Evolutionary conservation across 2,797 vertebrate species (phyloP), one percentile per base, ranked within the genome.

Genomic region (Pangasius larnaudii): DNA sequence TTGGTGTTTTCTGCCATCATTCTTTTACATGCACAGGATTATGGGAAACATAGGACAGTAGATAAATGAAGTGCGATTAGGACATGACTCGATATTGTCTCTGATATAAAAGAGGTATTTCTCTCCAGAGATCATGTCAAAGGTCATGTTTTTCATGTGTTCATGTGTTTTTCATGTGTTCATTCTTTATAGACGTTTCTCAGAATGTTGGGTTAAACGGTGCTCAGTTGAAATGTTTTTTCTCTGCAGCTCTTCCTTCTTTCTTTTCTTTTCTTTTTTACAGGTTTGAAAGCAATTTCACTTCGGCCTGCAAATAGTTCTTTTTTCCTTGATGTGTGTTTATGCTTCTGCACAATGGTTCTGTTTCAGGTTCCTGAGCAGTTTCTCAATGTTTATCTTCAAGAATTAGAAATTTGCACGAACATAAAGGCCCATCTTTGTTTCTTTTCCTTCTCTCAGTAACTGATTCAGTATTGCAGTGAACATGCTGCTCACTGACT

Each of bases 351-450:
- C 88, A 94, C 91, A 92, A 84, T 91, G 87, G 86, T 82, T 90
- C 72, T 90, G 90, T 93, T 92, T 92, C 85, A 92, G 88, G 91
- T 87, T 90, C 91, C 82, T 51, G 72, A 59, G 87, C 87, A 88
- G 87, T 92, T 91, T 84, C 88, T 91, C 85, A 77, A 77, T 90
- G 94, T 93, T 93, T 93, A 90, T 91, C 91, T 93, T 92, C 74
- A 87, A 93, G 84, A 89, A 91, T 90, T 59, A 85, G 36, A 93
- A 91, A 93, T 93, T 92, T 93, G 89, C 90, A 93, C 93, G 89
- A 85, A 92, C 92, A 92, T 92, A 83, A 92, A 93, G 91, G 71
- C 18, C 56, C 71, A 77, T 46, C 69, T 77, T 85, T 86, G 69
- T 86, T 75, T 86, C 69, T 63, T 86, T 77, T 61, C 7, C 27